Base-by-base conservation (phyloP, 2,113 vertebrate species). In the Canis aureus region DNA sequence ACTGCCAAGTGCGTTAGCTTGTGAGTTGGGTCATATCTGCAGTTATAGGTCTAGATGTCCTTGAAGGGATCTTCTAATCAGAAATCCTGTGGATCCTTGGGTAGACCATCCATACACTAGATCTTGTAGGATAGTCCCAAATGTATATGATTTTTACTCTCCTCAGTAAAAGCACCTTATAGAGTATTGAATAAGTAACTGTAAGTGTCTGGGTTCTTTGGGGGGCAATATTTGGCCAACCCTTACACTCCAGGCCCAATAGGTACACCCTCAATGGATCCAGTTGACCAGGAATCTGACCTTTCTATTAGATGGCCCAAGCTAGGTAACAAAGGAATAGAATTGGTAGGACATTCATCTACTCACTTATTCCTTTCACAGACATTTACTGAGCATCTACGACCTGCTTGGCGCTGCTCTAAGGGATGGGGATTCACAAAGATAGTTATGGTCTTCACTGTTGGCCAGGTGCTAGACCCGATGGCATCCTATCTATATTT, bases 301-400 rank as follows among this genome's bases (percentile, higher is more conserved):
- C 38, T 81, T 23, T 82, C 27, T 85, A 8, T 53, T 23, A 17
- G 10, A 71, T 49, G 38, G 25, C 62, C 32, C 35, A 43, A 92
- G 27, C 76, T 62, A 93, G 51, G 16, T 16, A 64, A 69, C 29
- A 67, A 82, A 51, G 15, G 32, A 85, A 23, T 27, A 49, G 71
- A 92, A 69, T 10, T 49, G 38, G n/a, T 23, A 35, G 20, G n/a
- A 32, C 25, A 43, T 11, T 80, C 51, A 69, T 19, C 43, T 32
- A 76, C 23, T 57, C 19, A 78, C 25, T 59, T 59, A 78, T 8
- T 49, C 20, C 43, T 94, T 53, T 29, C 20, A 35, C 43, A 74
- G 43, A 23, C 51, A 60, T 64, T 89, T 83, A n/a, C 93, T 53
- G 62, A 95, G 60, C 1, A 67, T 27, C 79, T 89, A 49, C 19